Base-by-base conservation (phyloP, 2,888 invertebrate species). In the Netelia inedita region DNA sequence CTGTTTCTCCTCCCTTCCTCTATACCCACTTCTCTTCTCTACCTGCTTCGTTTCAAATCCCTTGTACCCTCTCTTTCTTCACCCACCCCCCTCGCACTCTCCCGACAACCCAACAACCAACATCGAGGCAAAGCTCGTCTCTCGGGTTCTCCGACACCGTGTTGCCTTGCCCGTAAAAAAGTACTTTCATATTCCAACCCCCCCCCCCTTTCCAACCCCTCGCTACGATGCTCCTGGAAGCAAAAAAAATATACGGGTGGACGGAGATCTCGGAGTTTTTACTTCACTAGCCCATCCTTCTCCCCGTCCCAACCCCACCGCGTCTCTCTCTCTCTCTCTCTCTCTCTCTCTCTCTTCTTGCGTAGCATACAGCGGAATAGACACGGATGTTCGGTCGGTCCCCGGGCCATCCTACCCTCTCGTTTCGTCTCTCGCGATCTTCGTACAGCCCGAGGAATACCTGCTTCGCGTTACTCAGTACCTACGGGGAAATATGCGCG, bases 331-430 rank as follows among this genome's bases (percentile, higher is more conserved):
- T 66, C 43, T 11, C 53, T 14, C 21, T 72, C 6, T 19, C 41
- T 1, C 2, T 6, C 53, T n/a, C n/a, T 53, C n/a, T 53, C n/a
- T 5, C n/a, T 53, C 11, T n/a, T 19, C 5, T 9, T 28, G 46
- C 11, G 68, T 46, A 75, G 53, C 10, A 55, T 65, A 11, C 74
- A 46, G 16, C 28, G 61, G n/a, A 9, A n/a, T 43, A 16, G 21
- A 16, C 6, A 78, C 75, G 75, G 80, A 85, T 72, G 82, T 85
- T 79, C 68, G 78, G 74, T 73, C 57, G 74, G 78, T 79, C 74
- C 83, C 84, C 74, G 82, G 80, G 74, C 86, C 73, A 74, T 63
- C 82, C 68, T 73, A 57, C 5, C 28, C 28, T 28, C 5, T 2
- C 28, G 28, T 28, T 28, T 5, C 28, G 28, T 28, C 28, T 28